phyloP scores from a whole-genome alignment of 64 coral and sea anemone genomes.

The Exaiptasia diaphana region DNA sequence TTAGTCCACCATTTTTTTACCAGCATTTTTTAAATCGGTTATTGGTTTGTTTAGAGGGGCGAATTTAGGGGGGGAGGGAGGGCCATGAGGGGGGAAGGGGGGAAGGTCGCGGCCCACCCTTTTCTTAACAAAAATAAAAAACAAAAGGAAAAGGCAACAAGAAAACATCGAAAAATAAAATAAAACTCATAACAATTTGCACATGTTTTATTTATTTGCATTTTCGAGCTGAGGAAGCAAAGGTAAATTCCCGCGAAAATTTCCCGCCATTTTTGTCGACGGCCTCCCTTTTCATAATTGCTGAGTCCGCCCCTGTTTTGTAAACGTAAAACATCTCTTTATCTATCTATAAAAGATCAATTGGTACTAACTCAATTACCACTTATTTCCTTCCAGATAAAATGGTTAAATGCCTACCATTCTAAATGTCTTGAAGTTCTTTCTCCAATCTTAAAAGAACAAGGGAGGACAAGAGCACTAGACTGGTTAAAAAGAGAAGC shows the following conservation, averaged over 20 bases:
- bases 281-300: background rate
- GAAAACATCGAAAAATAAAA: no score
- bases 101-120: no score
- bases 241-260: background rate
- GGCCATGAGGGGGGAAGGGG: no score
- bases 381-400: background rate
- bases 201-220: background rate
- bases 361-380: background rate
- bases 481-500: background rate
- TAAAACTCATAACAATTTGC: no score
- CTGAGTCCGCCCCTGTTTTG: background rate
- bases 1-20: no score
- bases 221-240: background rate
- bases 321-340: background rate
- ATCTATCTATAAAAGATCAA: background rate
- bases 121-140: no score
- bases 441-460: background rate
- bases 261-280: background rate
- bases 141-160: no score
- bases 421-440: background rate
- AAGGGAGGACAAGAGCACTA: background rate
- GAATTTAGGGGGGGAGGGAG: no score
- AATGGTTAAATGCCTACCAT: background rate
- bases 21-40: no score
- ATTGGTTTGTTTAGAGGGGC: background rate